phyloP scores from a whole-genome alignment of 1,140 invertebrate genomes.

The Pemphigus obesinymphae region DNA sequence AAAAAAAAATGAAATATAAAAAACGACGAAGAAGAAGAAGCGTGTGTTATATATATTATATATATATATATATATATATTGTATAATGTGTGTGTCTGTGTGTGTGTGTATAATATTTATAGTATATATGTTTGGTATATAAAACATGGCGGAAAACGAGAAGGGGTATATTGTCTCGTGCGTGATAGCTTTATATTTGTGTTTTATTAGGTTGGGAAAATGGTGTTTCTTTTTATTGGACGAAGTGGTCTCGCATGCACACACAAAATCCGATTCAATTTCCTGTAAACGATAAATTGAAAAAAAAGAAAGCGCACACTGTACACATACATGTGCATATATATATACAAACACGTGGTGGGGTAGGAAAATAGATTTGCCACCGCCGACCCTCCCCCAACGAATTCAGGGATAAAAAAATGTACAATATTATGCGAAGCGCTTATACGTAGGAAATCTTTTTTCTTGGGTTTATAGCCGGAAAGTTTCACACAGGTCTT shows the following conservation, averaged over 20 bases:
- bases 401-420: conserved; percentile 1
- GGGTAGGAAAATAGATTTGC: conserved; percentile 34
- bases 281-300: conserved; percentile 41
- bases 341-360: background rate
- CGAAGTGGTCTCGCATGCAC: conserved; percentile 32
- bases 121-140: background rate
- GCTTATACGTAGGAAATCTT: conserved; percentile 18
- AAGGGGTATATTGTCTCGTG: conserved; percentile 17
- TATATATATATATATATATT: background rate
- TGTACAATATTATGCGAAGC: background rate
- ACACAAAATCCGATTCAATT: conserved; percentile 39
- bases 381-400: background rate
- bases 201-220: conserved; percentile 35
- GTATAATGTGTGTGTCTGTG: no score
- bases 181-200: conserved; percentile 40
- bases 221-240: conserved; percentile 36
- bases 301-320: background rate
- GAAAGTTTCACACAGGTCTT: conserved; percentile 4
- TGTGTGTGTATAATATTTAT: no score
- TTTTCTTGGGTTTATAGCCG: background rate
- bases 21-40: background rate
- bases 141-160: conserved; percentile 33
- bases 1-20: conserved; percentile 1
- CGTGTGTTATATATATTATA: background rate
- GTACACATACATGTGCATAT: background rate